Evolutionary conservation across 2,113 vertebrate genomes (phyloP), one percentile per base, ranked within the genome.

Genomic region (Sander vitreus): DNA sequence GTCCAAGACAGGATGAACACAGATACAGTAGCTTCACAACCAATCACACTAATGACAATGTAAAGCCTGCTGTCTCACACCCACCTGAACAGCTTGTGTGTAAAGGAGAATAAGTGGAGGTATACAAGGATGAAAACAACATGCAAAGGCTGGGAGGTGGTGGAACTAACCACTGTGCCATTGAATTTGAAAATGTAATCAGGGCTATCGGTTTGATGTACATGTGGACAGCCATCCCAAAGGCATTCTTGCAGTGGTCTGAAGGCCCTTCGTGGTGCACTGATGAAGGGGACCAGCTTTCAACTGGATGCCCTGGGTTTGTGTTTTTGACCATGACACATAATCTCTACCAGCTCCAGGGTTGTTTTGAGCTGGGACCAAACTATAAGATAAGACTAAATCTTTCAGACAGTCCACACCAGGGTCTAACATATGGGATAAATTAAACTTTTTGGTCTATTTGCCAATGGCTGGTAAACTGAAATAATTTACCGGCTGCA

Each of bases 1-100:
- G 19, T 43, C 66, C 36, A 39, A 67, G 70, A 70, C 45, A 79
- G 59, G 72, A 23, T 78, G 58, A 83, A 68, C 60, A 76, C 54
- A 54, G 50, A 80, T 39, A 76, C 25, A 65, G 55, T 12, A 33
- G 48, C 18, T 48, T 54, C 36, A 69, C 54, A 70, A 71, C 6
- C 18, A 65, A n/a, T 81, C 33, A 62, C 45, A 14, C 27, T 63
- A 45, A 81, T 65, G 16, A 19, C 21, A 65, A 74, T 23, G 36
- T 19, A 74, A 63, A 47, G 33, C 48, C 30, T 83, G 14, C 39
- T 55, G 8, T 65, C 18, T 60, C 14, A 74, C 60, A 71, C 47
- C 54, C 6, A 50, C 43, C 62, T 60, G 48, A 78, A 36, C 23
- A 27, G 25, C 23, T 78, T 81, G 63, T 55, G 13, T 74, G 57